Evolutionary conservation across 2,113 vertebrate species (phyloP).

Genomic region (Platysternon megacephalum): DNA sequence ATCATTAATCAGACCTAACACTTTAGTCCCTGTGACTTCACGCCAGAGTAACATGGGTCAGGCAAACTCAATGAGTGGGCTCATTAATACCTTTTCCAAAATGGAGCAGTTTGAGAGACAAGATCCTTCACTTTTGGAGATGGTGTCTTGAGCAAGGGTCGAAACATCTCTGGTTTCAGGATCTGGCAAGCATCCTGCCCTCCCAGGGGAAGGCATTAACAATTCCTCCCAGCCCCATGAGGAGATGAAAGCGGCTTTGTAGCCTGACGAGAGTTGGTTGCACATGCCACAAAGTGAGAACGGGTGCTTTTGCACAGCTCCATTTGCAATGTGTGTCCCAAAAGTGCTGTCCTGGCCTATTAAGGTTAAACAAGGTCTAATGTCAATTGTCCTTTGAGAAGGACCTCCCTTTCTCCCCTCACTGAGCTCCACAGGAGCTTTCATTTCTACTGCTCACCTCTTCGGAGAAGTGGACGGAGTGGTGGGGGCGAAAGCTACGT

Average conservation of each 20-base stretch:
- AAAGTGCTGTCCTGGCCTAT: conserved; percentile 38
- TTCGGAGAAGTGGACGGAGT: background rate
- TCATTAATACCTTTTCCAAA: background rate
- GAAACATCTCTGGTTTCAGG: background rate
- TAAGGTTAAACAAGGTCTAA: background rate
- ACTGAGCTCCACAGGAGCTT: background rate
- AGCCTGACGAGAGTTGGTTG: rapidly evolving
- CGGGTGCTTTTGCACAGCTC: conserved; percentile 9
- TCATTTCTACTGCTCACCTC: background rate
- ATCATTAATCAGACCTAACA: background rate
- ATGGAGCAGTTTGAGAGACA: background rate
- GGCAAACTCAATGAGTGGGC: background rate
- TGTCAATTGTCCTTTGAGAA: conserved; percentile 46
- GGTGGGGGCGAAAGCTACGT: background rate
- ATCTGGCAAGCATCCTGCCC: background rate
- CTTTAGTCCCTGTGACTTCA: background rate
- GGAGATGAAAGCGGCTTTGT: background rate
- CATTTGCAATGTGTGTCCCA: background rate
- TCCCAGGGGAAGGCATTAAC: rapidly evolving
- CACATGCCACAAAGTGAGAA: conserved; percentile 48
- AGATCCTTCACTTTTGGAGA: background rate
- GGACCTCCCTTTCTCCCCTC: background rate
- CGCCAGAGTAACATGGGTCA: background rate
- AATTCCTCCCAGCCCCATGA: background rate
- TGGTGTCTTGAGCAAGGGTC: background rate